These are phyloP conservation scores for Pyrocoelia pectoralis DNA, from an alignment of 2,888 invertebrate genomes.

Conservation along the genomic window DNA sequence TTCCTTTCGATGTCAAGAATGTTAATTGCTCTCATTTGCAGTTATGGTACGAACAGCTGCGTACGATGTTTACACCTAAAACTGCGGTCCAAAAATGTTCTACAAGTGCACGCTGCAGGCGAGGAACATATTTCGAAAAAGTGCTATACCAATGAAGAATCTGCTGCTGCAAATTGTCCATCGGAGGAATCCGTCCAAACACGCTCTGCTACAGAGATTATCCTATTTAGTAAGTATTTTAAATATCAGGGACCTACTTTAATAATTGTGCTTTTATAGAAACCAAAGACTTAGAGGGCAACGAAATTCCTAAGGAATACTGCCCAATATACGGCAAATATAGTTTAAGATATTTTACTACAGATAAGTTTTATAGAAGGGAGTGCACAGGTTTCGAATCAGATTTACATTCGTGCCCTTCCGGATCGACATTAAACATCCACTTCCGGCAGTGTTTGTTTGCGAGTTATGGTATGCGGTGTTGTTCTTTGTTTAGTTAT, in stretches of 20 bases:
- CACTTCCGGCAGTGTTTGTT: constrained; percentile 66
- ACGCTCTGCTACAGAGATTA: constrained; percentile 59
- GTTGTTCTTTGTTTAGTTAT: too few relatives aligned
- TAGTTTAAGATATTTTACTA: constrained; percentile 65
- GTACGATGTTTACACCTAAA: constrained; percentile 69
- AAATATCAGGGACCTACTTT: too few relatives aligned
- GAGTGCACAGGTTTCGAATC: constrained; percentile 66
- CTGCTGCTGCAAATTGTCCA: constrained; percentile 67
- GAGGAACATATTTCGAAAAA: constrained; percentile 61
- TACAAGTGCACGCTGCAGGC: constrained; percentile 68
- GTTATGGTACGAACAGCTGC: constrained; percentile 66
- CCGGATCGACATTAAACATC: constrained; percentile 66
- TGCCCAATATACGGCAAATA: constrained; percentile 71
- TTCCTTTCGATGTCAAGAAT: too few relatives aligned
- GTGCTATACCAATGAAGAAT: constrained; percentile 68
- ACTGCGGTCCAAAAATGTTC: constrained; percentile 67
- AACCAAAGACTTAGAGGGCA: constrained; percentile 62
- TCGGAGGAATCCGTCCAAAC: constrained; percentile 56
- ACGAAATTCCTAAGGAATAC: constrained; percentile 64
- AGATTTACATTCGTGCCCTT: constrained; percentile 68
- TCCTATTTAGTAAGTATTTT: constrained; percentile 65
- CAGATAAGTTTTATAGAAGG: constrained; percentile 59
- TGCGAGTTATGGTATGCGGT: constrained; percentile 62
- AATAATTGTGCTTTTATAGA: constrained; percentile 54
- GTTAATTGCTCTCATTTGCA: too few relatives aligned